Conservation (phyloP, 2,797 vertebrate species). For the Chiroxiphia lanceolata region DNA sequence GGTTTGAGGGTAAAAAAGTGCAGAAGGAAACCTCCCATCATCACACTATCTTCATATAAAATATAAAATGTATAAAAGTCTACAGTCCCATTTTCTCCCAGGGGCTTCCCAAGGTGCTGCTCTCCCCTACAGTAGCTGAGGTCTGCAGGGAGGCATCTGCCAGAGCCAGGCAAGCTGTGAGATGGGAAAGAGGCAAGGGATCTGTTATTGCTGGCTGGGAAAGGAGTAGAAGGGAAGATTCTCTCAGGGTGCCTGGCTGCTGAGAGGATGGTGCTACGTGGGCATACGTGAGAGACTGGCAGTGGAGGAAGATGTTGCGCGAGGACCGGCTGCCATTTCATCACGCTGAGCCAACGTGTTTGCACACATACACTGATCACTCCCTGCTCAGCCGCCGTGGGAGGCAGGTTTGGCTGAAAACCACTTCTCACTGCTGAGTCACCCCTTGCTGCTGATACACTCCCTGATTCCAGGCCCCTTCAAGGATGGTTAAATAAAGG, state of each 20-base stretch:
- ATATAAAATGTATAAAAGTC: not conserved
- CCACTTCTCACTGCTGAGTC: not conserved
- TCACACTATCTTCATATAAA: not conserved
- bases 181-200: not conserved
- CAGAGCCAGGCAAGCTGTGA: not conserved
- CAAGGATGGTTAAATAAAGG: not conserved
- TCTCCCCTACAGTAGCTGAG: not conserved
- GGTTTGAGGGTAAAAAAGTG: not conserved
- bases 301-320: not conserved
- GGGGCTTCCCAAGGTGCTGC: not conserved
- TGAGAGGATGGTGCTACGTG: not conserved
- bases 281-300: not conserved
- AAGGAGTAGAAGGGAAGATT: not conserved
- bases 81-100: not conserved
- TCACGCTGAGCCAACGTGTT: accelerated
- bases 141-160: not conserved
- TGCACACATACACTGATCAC: not conserved
- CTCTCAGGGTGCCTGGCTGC: not conserved
- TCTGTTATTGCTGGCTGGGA: not conserved
- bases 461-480: not conserved
- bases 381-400: not conserved
- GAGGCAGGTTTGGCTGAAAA: not conserved
- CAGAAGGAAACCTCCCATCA: not conserved
- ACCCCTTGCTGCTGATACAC: not conserved
- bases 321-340: not conserved